Evolutionary conservation across 1,140 invertebrate genomes (phyloP).

Genomic region (Polyergus mexicanus): DNA sequence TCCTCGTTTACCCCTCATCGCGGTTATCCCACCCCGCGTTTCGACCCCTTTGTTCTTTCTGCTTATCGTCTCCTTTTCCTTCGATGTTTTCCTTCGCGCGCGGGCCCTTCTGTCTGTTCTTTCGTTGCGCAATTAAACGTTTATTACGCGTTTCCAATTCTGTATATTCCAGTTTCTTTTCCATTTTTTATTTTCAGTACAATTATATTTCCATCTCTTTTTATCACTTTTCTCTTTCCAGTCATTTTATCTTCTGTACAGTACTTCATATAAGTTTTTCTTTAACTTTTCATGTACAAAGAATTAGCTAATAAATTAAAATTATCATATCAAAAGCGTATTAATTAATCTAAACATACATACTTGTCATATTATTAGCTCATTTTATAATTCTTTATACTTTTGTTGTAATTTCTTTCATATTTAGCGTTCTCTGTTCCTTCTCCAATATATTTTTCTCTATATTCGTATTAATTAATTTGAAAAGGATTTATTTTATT

Average conservation of each 20-base stretch:
- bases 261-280: not conserved
- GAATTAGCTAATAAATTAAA: conserved; percentile 6
- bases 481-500: not conserved
- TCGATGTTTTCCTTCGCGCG: conserved; percentile 54
- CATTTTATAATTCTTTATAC: not conserved
- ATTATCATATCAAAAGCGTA: not conserved
- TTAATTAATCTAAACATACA: conserved; percentile 12
- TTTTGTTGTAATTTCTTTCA: conserved; percentile 17
- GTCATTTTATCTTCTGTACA: not conserved
- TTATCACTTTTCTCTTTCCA: conserved; percentile 4
- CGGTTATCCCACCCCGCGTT: conserved; percentile 18
- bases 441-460: not conserved
- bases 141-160: conserved; percentile 28
- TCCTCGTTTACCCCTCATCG: conserved; percentile 29
- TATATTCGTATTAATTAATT: conserved; percentile 8
- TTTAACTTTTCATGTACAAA: not conserved
- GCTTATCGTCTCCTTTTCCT: conserved; percentile 25
- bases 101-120: conserved; percentile 27
- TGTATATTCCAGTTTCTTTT: not conserved
- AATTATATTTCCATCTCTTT: conserved; percentile 10
- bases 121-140: conserved; percentile 44
- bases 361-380: not conserved
- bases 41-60: conserved; percentile 39
- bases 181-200: conserved; percentile 34
- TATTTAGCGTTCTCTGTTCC: not conserved